A percentile compares a stretch with the other conserved stretches of the same genome.
These are phyloP conservation scores for Lutraria rhynchaena DNA, from an alignment of 1,140 invertebrate genomes.

Conservation along the genomic window DNA sequence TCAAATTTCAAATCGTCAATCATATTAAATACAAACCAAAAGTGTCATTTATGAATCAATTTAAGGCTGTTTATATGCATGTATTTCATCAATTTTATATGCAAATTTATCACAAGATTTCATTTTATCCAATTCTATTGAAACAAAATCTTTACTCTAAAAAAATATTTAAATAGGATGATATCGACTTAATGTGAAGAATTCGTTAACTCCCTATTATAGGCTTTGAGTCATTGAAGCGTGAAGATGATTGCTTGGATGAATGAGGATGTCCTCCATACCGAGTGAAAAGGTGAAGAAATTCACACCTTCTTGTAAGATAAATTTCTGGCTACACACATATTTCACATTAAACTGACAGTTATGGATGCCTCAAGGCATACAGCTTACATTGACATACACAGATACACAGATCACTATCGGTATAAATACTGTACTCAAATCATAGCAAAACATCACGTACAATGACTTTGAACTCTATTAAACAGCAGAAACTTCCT, in stretches of 20 bases:
- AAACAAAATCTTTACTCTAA: constrained; percentile 7
- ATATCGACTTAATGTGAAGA: not conserved
- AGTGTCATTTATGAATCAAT: too few relatives aligned
- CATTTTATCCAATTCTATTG: not conserved
- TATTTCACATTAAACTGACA: constrained; percentile 43
- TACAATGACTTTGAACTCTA: too few relatives aligned
- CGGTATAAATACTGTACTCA: too few relatives aligned
- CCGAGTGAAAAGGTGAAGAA: constrained; percentile 47
- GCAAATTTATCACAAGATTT: not conserved
- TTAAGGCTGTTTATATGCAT: too few relatives aligned
- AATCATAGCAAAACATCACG: too few relatives aligned
- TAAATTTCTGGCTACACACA: constrained; percentile 42
- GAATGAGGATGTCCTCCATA: constrained; percentile 14
- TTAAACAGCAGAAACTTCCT: too few relatives aligned
- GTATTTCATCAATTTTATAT: constrained; percentile 26
- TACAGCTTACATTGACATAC: constrained; percentile 19
- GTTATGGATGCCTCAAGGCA: constrained; percentile 32
- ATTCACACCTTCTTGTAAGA: constrained; percentile 46
- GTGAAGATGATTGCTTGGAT: not conserved
- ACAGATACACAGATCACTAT: constrained; percentile 1
- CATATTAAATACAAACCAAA: too few relatives aligned
- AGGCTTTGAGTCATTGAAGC: not conserved
- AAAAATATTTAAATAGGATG: not conserved
- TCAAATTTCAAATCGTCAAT: too few relatives aligned
- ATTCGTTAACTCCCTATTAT: constrained; percentile 1